phyloP scores from a whole-genome alignment of 2,113 vertebrate genomes.

The Pseudorectes ferrugineus region DNA sequence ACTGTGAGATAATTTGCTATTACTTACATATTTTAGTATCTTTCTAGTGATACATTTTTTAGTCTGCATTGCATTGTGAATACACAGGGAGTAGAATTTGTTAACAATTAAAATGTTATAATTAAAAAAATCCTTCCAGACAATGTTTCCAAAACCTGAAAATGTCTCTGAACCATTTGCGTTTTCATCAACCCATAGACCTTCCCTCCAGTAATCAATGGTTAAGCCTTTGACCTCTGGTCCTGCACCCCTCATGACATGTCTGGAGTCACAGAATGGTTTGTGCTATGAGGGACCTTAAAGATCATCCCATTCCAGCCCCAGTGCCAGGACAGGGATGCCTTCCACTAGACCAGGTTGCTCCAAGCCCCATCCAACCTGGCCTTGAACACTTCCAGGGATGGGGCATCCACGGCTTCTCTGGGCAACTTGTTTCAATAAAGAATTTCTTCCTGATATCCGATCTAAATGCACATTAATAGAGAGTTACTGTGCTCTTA shows the following conservation, averaged over 20 bases:
- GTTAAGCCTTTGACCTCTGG: not conserved
- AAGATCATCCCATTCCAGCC: not conserved
- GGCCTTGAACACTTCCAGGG: not conserved
- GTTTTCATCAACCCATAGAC: not conserved
- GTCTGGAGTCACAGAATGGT: not conserved
- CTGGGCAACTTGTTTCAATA: not conserved
- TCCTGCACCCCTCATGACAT: not conserved
- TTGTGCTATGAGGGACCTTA: not conserved
- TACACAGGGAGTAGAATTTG: not conserved
- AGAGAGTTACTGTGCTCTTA: not conserved
- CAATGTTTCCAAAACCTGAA: not conserved
- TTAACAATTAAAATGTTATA: not conserved
- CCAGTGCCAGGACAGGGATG: no score
- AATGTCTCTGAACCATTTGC: not conserved
- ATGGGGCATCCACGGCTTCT: rapidly evolving
- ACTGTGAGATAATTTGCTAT: not conserved
- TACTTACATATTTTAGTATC: not conserved
- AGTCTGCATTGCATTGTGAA: not conserved
- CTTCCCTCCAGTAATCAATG: not conserved
- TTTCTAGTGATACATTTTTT: not conserved
- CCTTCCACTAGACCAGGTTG: not conserved
- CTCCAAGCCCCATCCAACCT: not conserved
- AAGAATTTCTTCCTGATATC: not conserved
- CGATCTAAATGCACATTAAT: not conserved
- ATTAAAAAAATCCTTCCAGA: not conserved